These are phyloP conservation scores for Brenthis hecate DNA, from an alignment of 2,888 invertebrate genomes.

Conservation along the genomic window DNA sequence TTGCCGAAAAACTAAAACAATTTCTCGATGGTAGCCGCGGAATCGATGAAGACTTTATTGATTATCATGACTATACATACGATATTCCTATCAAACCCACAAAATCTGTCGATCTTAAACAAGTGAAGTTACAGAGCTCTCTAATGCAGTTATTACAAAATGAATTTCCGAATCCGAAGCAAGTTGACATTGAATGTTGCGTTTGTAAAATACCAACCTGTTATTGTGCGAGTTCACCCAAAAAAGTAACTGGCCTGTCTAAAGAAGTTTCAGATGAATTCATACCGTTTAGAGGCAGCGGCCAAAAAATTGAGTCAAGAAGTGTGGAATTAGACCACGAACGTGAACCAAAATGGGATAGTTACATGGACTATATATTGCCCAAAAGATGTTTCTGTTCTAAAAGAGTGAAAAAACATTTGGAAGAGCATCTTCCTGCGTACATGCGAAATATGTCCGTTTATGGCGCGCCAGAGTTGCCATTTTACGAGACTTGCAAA, in stretches of 20 bases:
- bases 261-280: conserved; percentile 28
- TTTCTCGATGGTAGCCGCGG: conserved; percentile 56
- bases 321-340: conserved; percentile 51
- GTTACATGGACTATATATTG: conserved; percentile 56
- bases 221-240: conserved; percentile 46
- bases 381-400: conserved; percentile 58
- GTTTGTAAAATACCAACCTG: conserved; percentile 58
- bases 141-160: conserved; percentile 65
- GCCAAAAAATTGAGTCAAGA: conserved; percentile 51
- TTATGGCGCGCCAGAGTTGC: conserved; percentile 55
- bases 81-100: conserved; percentile 59
- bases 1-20: conserved; percentile 58
- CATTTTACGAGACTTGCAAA: conserved; percentile 61
- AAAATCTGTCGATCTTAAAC: conserved; percentile 50
- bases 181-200: conserved; percentile 53
- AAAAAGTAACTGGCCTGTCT: conserved; percentile 9
- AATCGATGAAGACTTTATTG: conserved; percentile 54
- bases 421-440: conserved; percentile 62
- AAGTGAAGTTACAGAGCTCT: conserved; percentile 65
- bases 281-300: conserved; percentile 36
- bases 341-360: conserved; percentile 67
- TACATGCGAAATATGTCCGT: conserved; percentile 65
- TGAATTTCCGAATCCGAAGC: conserved; percentile 56
- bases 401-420: conserved; percentile 61
- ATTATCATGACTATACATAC: conserved; percentile 55